Percentiles rank a stretch among this genome's conserved stretches.
phyloP scores from a whole-genome alignment of 2,888 invertebrate genomes.

The Trichopria drosophilae region DNA sequence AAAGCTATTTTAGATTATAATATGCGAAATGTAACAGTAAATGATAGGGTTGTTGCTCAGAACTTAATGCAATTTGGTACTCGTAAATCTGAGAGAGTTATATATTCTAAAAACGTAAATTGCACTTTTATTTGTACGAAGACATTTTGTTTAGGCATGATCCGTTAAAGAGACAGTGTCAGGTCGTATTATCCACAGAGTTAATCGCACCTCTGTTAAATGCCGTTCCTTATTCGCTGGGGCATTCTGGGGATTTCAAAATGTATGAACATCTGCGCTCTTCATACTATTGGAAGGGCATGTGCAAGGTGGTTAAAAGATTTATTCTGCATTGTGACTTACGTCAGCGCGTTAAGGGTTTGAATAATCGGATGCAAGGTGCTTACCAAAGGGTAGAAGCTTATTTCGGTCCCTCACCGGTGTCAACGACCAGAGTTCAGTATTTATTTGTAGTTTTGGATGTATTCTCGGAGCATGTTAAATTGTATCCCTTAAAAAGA shows the following conservation, averaged over 20 bases:
- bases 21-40: constrained; percentile 11
- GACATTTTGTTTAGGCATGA: no score
- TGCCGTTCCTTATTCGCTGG: no score
- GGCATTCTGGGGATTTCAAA: neutral
- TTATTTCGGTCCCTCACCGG: constrained; percentile 1
- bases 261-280: neutral
- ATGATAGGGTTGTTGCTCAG: no score
- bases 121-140: no score
- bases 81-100: no score
- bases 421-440: neutral
- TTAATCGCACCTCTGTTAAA: no score
- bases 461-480: neutral
- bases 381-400: neutral
- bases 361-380: neutral
- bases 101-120: no score
- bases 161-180: no score
- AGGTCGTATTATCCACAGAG: no score
- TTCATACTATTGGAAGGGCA: neutral
- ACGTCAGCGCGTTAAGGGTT: neutral
- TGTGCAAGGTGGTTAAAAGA: neutral
- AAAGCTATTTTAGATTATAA: neutral
- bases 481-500: neutral
- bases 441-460: neutral
- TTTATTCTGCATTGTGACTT: neutral
- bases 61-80: no score